Evolutionary conservation across 1,140 invertebrate genomes (phyloP).

Genomic region (Aphidius ervi): DNA sequence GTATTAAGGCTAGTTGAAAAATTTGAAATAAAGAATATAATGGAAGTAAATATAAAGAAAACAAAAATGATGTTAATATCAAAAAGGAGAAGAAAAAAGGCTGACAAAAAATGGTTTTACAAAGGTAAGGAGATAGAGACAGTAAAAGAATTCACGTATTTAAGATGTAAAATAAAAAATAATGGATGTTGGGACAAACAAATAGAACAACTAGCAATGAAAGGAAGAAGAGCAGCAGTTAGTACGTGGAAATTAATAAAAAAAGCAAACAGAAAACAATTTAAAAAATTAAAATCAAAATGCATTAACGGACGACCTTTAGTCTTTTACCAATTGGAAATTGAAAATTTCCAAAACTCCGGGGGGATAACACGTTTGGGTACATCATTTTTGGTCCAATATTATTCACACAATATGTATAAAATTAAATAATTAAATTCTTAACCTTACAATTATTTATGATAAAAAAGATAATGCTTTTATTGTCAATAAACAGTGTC

Average conservation of each 20-base stretch:
- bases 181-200: neutral
- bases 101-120: neutral
- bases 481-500: too few species aligned
- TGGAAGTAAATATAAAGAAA: conserved; percentile 4
- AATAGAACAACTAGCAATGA: neutral
- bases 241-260: neutral
- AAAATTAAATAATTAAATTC: too few species aligned
- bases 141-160: conserved; percentile 7
- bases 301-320: too few species aligned
- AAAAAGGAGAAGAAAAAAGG: neutral
- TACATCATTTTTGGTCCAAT: too few species aligned
- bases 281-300: too few species aligned
- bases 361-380: too few species aligned
- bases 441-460: too few species aligned
- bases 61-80: conserved; percentile 10
- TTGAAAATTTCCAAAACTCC: too few species aligned
- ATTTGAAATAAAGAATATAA: neutral
- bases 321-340: too few species aligned
- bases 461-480: too few species aligned
- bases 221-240: neutral
- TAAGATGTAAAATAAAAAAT: neutral
- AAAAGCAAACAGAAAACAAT: neutral
- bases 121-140: neutral
- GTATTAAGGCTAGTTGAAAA: neutral
- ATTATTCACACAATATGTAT: too few species aligned